phyloP scores from a whole-genome alignment of 2,797 vertebrate genomes.

The Aplochiton taeniatus region DNA sequence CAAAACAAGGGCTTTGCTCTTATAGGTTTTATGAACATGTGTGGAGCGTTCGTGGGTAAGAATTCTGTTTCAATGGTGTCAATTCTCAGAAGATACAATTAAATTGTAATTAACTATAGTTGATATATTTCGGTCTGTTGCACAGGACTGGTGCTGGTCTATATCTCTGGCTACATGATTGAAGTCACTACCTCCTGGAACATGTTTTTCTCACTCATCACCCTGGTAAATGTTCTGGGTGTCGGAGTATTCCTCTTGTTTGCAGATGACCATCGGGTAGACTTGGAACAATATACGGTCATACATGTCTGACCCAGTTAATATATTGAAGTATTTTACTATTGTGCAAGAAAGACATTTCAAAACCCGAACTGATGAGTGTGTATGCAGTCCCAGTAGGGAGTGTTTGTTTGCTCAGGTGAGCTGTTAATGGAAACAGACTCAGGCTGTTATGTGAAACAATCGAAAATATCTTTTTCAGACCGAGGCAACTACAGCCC shows the following conservation, averaged over 20 bases:
- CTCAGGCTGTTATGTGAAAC: too few relatives aligned
- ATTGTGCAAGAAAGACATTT: too few relatives aligned
- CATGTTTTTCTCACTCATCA: conserved; percentile 59
- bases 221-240: conserved; percentile 59
- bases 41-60: conserved; percentile 87
- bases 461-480: too few relatives aligned
- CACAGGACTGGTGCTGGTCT: conserved; percentile 69
- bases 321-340: too few relatives aligned
- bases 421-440: too few relatives aligned
- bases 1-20: conserved; percentile 12
- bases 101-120: neutral
- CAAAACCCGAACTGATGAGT: too few relatives aligned
- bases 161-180: conserved; percentile 69
- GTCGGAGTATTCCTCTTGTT: conserved; percentile 63
- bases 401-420: too few relatives aligned
- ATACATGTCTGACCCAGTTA: conserved; percentile 23
- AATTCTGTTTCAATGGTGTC: neutral
- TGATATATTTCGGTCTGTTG: conserved; percentile 3
- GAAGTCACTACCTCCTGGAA: conserved; percentile 67
- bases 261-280: conserved; percentile 62
- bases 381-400: too few relatives aligned
- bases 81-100: neutral
- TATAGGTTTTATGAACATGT: conserved; percentile 90
- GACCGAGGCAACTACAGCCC: too few relatives aligned
- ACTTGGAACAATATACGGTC: conserved; percentile 29